These are phyloP conservation scores for Xiphorhynchus elegans DNA, from an alignment of 2,113 vertebrate species.

Conservation along the genomic window DNA sequence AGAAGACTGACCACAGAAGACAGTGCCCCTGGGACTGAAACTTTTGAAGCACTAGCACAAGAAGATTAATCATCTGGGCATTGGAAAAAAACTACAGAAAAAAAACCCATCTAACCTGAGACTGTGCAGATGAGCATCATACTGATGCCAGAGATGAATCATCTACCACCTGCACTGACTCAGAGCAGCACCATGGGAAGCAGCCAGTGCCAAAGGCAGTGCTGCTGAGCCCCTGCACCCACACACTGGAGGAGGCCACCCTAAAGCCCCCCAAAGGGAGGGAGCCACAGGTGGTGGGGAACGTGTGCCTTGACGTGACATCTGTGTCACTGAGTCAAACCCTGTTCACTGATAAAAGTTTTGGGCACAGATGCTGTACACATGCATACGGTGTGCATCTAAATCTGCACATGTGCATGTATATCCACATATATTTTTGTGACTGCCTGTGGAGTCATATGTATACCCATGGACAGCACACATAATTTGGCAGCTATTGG, in stretches of 20 bases:
- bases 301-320: accelerated
- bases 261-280: not conserved
- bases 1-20: not conserved
- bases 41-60: not conserved
- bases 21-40: conserved; percentile 28
- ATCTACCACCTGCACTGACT: conserved; percentile 63
- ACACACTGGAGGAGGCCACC: accelerated
- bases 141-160: conserved; percentile 54
- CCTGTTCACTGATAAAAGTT: accelerated
- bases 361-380: not conserved
- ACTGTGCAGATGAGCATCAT: conserved; percentile 47
- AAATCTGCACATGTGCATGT: accelerated
- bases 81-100: not conserved
- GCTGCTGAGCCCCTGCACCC: not conserved
- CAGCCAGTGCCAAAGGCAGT: not conserved
- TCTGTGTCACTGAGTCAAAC: not conserved
- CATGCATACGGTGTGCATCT: accelerated
- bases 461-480: accelerated
- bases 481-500: not conserved
- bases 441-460: not conserved
- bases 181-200: conserved; percentile 16
- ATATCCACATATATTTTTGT: accelerated
- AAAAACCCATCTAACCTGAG: not conserved
- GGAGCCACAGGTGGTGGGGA: not conserved
- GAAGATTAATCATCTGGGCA: conserved; percentile 65